Evolutionary conservation across 2,113 vertebrate species (phyloP), one percentile per base, ranked within the genome.

Genomic region (Corvus cornix): DNA sequence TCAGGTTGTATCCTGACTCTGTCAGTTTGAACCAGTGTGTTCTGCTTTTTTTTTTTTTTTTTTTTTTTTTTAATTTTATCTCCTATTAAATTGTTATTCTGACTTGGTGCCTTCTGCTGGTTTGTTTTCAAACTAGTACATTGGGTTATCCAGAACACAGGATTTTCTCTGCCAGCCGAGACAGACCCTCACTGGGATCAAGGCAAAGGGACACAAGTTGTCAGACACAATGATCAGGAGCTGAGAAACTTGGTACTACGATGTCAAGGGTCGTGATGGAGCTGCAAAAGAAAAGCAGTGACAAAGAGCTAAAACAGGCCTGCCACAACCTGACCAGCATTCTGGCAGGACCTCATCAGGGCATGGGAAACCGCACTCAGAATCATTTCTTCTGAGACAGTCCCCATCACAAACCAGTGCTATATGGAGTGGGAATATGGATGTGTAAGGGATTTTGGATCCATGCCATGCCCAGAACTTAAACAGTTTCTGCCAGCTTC

Each of bases 331-430:
- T 56, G 67, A 49, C 5, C 62, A 56, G 23, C 41, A 19, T 43
- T 75, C 33, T 69, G 51, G 31, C 46, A 66, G 63, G 37, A 67
- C 27, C 17, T 66, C 56, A n/a, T 0, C 4, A 4, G 20, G 12
- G 6, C 2, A 0, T 3, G 63, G 63, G 30, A 77, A 66, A 80
- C 52, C 0, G 0, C 22, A 31, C 21, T 52, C 20, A 10, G 46
- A n/a, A 30, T 44, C 30, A 52, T 63, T 83, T 67, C 53, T 83
- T 35, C 64, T 85, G 49, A 90, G 41, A 58, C 24, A 49, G 43
- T 44, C 10, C 30, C 43, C 2, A 8, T 86, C 48, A 78, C 64
- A 78, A 48, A 70, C 21, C 46, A n/a, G 12, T 35, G 31, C 52
- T 62, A 66, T 66, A 64, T 35, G 78, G 67, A 51, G 22, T 24